Base-by-base conservation (phyloP, 2,888 invertebrate genomes). In the Julus scandinavius region DNA sequence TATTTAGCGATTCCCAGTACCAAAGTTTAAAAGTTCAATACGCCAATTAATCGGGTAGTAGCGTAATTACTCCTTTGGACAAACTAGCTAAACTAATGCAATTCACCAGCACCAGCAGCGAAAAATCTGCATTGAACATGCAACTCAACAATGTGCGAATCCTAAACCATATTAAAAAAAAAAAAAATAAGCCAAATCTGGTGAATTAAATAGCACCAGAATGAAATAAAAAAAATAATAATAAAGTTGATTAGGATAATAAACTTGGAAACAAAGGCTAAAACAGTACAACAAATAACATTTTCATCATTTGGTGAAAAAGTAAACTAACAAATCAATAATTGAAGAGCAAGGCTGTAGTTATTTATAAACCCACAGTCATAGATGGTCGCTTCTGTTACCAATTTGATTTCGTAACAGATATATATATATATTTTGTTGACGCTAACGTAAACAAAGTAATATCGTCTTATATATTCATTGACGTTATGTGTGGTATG, bases 361-460 rank as follows among this genome's bases (percentile, higher is more conserved):
- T 72, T 29, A 63, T 11, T n/a, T 9, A 72, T 29, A 72, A 45
- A 29, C 72, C 72, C 29, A n/a, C 58, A 63, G 72, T 72, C 72
- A 38, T n/a, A 29, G n/a, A 29, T 29, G n/a, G 29, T 29, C 29
- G 9, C 54, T 29, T 72, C 72, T 72, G 20, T 72, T 72, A 72
- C 72, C 72, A 63, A 7, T 63, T 63, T 63, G n/a, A 63, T 6
- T 7, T 63, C 6, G 7, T n/a, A 72, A 9, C 72, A 72, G n/a
- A 7, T n/a, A 29, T 29, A 72, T 29, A 72, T 29, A 17, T 63
- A 29, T 54, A 3, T 54, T 54, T 63, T 63, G 58, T n/a, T 63
- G 58, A 63, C 58, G 58, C 58, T 63, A 63, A n/a, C n/a, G 17
- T n/a, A n/a, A 63, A 63, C n/a, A n/a, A n/a, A 63, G n/a, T n/a